These are phyloP conservation scores for Cerastis leucographa DNA, from an alignment of 2,888 invertebrate genomes.

Conservation along the genomic window DNA sequence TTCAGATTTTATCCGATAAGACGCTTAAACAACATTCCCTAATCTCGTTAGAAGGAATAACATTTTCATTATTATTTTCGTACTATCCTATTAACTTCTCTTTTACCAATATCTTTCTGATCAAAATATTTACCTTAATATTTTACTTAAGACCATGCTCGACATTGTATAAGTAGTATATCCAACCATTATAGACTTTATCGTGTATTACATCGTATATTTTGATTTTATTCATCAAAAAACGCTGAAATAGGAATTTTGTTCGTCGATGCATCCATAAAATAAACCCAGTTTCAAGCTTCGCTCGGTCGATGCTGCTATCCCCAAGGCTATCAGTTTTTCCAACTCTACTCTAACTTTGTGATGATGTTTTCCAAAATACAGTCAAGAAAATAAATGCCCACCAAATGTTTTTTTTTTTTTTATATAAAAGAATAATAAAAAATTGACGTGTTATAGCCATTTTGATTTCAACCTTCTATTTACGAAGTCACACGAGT, in stretches of 20 bases:
- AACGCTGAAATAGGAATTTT: neutral
- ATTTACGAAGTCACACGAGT: no score
- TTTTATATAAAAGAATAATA: no score
- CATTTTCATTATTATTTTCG: constrained; percentile 2
- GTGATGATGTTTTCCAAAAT: neutral
- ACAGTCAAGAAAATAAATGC: no score
- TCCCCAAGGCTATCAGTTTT: constrained; percentile 7
- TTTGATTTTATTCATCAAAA: neutral
- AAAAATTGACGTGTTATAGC: no score
- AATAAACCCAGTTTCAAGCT: neutral
- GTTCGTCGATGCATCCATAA: neutral
- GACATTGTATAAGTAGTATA: neutral
- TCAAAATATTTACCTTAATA: neutral
- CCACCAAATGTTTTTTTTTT: no score
- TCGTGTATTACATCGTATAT: neutral
- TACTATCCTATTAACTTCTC: constrained; percentile 2
- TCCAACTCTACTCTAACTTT: neutral
- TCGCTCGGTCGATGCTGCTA: neutral
- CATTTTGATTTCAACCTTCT: no score
- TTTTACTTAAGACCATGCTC: neutral
- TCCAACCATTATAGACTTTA: neutral
- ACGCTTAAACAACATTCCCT: neutral
- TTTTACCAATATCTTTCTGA: neutral
- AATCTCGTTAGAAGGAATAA: neutral
- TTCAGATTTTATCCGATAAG: constrained; percentile 16